A percentile compares a stretch with the other conserved stretches of the same genome.
phyloP scores from a whole-genome alignment of 35 echinoderm and acorn worm genomes.

The Lytechinus pictus region DNA sequence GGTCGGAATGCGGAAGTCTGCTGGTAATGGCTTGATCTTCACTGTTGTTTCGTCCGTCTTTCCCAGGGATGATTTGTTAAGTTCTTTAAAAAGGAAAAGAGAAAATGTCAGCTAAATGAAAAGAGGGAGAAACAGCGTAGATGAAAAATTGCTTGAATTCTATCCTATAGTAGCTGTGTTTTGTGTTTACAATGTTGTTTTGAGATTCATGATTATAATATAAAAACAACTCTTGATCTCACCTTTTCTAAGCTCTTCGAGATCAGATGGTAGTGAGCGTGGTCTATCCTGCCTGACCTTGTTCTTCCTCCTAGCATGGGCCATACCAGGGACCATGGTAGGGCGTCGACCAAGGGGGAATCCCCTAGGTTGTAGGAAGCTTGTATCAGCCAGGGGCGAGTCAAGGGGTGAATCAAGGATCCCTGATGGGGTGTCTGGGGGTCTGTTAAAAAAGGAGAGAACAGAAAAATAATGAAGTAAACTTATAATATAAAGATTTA shows the following conservation, averaged over 20 bases:
- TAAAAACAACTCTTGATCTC: too few relatives aligned
- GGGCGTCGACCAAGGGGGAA: slow-evolving; percentile 38
- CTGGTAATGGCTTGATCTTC: slow-evolving; percentile 32
- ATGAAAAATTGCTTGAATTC: too few relatives aligned
- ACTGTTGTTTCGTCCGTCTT: background rate
- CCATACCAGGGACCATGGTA: slow-evolving; percentile 37
- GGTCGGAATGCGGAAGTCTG: background rate
- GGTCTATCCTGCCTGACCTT: background rate
- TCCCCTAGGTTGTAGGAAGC: slow-evolving; percentile 8
- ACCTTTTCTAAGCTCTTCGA: slow-evolving; percentile 37
- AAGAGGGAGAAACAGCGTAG: too few relatives aligned
- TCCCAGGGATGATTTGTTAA: background rate
- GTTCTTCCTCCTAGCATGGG: background rate
- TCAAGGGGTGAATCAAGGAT: slow-evolving; percentile 19
- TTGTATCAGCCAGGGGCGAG: background rate
- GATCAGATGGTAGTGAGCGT: slow-evolving; percentile 15
- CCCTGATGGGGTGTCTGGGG: slow-evolving; percentile 34
- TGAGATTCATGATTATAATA: too few relatives aligned
- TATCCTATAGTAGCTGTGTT: too few relatives aligned
- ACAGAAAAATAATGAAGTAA: background rate
- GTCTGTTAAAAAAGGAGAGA: background rate
- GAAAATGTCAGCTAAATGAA: background rate
- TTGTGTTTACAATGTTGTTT: too few relatives aligned
- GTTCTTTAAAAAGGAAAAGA: background rate
- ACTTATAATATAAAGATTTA: too few relatives aligned